These are phyloP conservation scores for Glareola pratincola DNA, from an alignment of 2,113 vertebrate species.

Conservation along the genomic window DNA sequence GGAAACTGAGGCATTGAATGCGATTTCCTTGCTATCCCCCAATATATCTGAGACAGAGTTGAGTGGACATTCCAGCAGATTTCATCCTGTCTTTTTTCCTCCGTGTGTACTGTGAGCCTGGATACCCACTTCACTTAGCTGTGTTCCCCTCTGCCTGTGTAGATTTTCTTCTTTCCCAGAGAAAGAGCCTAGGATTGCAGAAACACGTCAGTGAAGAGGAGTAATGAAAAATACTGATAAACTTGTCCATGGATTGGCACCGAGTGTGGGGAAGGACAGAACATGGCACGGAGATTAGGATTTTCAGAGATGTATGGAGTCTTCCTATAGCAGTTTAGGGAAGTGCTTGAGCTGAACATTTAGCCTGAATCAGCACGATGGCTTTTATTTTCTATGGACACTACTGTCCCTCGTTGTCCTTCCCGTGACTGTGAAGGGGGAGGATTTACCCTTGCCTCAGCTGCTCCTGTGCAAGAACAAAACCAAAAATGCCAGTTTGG, in stretches of 20 bases:
- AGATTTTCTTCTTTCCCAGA: background rate
- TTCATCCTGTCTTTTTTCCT: background rate
- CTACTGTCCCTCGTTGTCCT: background rate
- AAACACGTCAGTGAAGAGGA: background rate
- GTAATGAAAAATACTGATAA: background rate
- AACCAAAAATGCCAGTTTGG: background rate
- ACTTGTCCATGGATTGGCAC: background rate
- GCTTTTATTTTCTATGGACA: background rate
- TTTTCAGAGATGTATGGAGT: background rate
- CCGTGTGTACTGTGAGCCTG: background rate
- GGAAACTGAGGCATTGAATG: background rate
- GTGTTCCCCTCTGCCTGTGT: background rate
- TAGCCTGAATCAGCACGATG: background rate
- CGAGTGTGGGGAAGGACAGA: background rate
- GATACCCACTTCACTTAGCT: background rate
- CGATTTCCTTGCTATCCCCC: background rate
- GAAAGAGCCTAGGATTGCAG: background rate
- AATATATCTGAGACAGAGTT: background rate
- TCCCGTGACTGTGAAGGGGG: accelerated
- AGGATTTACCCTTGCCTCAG: background rate
- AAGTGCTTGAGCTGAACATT: background rate
- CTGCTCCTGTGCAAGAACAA: background rate
- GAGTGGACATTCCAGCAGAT: background rate
- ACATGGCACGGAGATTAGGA: accelerated
- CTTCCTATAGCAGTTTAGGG: background rate